phyloP scores from a whole-genome alignment of 2,888 invertebrate species.

The Encarsia formosa region DNA sequence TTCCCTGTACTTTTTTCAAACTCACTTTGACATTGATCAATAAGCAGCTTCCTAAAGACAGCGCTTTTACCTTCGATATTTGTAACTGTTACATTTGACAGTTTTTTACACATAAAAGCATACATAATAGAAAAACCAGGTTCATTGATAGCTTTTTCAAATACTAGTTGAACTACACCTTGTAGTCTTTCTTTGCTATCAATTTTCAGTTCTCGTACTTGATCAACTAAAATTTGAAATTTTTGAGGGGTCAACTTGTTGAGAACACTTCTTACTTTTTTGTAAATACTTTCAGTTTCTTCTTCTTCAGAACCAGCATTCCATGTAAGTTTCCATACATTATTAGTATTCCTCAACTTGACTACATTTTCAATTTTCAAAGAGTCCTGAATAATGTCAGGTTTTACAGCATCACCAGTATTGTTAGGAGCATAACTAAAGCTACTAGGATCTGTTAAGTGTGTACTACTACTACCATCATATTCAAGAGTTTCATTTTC shows the following conservation, averaged over 20 bases:
- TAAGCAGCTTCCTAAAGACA: slow-evolving; percentile 73
- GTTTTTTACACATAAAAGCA: slow-evolving; percentile 77
- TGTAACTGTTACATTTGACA: slow-evolving; percentile 63
- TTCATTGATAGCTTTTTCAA: slow-evolving; percentile 93
- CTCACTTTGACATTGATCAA: slow-evolving; percentile 83
- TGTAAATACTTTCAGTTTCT: slow-evolving; percentile 58
- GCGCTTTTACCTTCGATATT: slow-evolving; percentile 40
- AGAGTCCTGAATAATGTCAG: too few species aligned
- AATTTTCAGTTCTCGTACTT: slow-evolving; percentile 75
- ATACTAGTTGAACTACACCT: slow-evolving; percentile 84
- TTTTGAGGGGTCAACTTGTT: slow-evolving; percentile 86
- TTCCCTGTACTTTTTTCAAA: slow-evolving; percentile 80
- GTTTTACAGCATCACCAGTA: too few species aligned
- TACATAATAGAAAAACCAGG: slow-evolving; percentile 91
- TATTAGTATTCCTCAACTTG: slow-evolving; percentile 78
- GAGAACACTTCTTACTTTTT: slow-evolving; percentile 38
- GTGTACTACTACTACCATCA: too few species aligned
- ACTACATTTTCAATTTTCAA: too few species aligned
- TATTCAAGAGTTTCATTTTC: too few species aligned
- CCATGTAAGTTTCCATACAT: slow-evolving; percentile 84
- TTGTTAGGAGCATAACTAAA: too few species aligned
- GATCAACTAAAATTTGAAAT: slow-evolving; percentile 75
- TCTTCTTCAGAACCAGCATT: slow-evolving; percentile 45
- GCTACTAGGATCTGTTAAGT: too few species aligned
- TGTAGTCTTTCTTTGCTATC: slow-evolving; percentile 74